phyloP scores from a whole-genome alignment of 2,888 invertebrate genomes.

The Stenotaenia linearis region DNA sequence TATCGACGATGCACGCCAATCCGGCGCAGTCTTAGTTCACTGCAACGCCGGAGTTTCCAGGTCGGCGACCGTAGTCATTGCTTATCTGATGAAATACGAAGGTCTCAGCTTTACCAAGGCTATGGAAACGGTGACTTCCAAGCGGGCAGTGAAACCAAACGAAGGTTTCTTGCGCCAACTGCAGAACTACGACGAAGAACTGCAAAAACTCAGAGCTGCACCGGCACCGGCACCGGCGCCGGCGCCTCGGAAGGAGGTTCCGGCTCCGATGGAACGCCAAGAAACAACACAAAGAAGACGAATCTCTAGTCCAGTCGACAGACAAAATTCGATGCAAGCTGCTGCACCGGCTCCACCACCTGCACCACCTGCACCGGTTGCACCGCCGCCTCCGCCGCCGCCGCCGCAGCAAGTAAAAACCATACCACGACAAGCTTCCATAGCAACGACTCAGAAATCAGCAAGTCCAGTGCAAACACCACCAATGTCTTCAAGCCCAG shows the following conservation, averaged over 20 bases:
- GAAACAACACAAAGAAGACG: background rate
- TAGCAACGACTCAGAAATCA: background rate
- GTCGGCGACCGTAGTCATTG: conserved; percentile 70
- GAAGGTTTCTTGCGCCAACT: conserved; percentile 70
- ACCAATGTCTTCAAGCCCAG: background rate
- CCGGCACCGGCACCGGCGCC: conserved; percentile 14
- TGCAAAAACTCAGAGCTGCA: background rate
- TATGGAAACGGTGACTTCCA: conserved; percentile 59
- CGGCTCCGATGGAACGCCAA: background rate
- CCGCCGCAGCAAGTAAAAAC: background rate
- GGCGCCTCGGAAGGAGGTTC: background rate
- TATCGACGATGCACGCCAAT: conserved; percentile 56
- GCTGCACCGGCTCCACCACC: background rate
- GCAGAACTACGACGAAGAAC: conserved; percentile 44
- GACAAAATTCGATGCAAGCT: background rate
- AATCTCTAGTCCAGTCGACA: background rate
- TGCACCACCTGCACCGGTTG: background rate
- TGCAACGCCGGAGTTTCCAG: conserved; percentile 91
- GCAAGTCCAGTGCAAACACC: background rate
- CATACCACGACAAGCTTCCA: background rate
- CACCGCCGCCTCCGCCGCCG: background rate
- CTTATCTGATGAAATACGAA: conserved; percentile 62
- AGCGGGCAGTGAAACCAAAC: conserved; percentile 70
- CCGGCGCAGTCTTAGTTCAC: conserved; percentile 66
- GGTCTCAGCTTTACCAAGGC: conserved; percentile 59